Conservation (phyloP, 2,888 invertebrate genomes). For the Sminthurides aquaticus region DNA sequence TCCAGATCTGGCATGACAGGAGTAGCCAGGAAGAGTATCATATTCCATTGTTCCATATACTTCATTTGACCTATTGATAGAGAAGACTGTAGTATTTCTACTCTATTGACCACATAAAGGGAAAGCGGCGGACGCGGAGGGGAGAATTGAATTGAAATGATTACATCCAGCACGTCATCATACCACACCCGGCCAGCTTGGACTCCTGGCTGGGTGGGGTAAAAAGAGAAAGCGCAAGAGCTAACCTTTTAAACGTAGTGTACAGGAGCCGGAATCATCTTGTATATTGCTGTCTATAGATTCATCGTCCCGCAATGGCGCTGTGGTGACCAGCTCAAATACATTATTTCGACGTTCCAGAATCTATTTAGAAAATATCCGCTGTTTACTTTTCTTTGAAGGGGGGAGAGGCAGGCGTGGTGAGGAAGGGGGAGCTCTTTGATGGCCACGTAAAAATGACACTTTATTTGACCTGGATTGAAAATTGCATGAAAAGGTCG, state of each 20-base stretch:
- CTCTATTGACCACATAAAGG: too few species aligned
- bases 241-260: conserved; percentile 69
- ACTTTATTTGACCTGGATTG: too few species aligned
- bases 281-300: conserved; percentile 53
- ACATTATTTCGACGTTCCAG: conserved; percentile 92
- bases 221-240: not conserved
- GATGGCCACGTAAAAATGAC: too few species aligned
- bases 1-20: conserved; percentile 50
- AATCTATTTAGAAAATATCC: conserved; percentile 59
- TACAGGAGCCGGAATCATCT: conserved; percentile 45
- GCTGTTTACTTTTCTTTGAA: too few species aligned
- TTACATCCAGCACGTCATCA: not conserved
- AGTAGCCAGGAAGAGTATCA: conserved; percentile 77
- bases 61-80: conserved; percentile 85
- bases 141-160: not conserved
- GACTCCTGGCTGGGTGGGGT: too few species aligned
- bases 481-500: too few species aligned
- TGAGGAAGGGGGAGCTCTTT: too few species aligned
- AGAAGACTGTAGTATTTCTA: not conserved
- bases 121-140: too few species aligned
- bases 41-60: conserved; percentile 95
- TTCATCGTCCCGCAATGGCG: conserved; percentile 63
- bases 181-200: too few species aligned
- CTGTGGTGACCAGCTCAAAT: conserved; percentile 85
- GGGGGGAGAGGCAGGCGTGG: too few species aligned